Conservation (phyloP, 2,797 vertebrate genomes). For the Antrozous pallidus region DNA sequence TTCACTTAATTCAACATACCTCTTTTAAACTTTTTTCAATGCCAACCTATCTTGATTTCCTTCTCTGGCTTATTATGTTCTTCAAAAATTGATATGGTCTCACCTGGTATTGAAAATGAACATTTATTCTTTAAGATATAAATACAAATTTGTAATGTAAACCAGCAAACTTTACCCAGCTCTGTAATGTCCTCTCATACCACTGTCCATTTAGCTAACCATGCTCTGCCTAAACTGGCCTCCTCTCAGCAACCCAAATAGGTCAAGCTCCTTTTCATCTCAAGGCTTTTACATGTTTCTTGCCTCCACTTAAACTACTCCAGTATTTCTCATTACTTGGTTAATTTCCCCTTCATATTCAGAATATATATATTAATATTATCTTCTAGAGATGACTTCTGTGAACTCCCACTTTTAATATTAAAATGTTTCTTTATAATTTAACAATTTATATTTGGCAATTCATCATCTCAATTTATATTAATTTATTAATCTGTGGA, state of each 20-base stretch:
- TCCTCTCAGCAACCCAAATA: not conserved
- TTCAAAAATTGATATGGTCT: not conserved
- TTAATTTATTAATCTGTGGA: not conserved
- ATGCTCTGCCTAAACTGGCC: fast-evolving
- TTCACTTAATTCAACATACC: not conserved
- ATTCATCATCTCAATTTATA: not conserved
- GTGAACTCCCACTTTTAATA: not conserved
- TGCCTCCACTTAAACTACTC: not conserved
- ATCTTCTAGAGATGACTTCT: not conserved
- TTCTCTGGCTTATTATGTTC: not conserved
- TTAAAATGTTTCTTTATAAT: not conserved
- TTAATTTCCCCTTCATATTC: not conserved
- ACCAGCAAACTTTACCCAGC: not conserved
- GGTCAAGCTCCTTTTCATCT: not conserved
- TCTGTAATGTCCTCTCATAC: not conserved
- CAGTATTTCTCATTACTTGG: not conserved
- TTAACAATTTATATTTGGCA: not conserved
- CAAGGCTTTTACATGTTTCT: not conserved
- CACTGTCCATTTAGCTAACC: not conserved
- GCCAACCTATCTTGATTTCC: not conserved
- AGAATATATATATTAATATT: not conserved
- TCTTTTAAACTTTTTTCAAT: not conserved
- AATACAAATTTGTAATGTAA: not conserved
- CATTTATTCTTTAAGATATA: not conserved
- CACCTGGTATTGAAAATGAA: not conserved